A percentile compares a stretch with the other conserved stretches of the same genome.
Evolutionary conservation across 2,797 vertebrate genomes (phyloP).

Genomic region (Adelosebastes latens): DNA sequence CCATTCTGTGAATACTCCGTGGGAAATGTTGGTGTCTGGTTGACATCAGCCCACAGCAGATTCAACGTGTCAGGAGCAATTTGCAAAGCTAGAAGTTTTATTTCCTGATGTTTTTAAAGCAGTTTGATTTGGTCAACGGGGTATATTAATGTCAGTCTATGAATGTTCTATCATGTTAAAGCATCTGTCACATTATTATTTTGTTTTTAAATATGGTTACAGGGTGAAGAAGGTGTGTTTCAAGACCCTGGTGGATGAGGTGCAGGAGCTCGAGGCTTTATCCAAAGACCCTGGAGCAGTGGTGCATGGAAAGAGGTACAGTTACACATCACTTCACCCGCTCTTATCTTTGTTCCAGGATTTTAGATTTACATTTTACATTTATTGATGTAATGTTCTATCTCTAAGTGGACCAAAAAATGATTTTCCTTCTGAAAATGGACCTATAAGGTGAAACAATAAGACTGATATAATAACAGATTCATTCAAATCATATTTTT

Average conservation of each 20-base stretch:
- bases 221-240: conserved; percentile 93
- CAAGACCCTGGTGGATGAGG: conserved; percentile 98
- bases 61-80: conserved; percentile 26
- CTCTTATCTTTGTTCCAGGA: not conserved
- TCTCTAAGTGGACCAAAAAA: not conserved
- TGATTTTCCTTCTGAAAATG: not conserved
- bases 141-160: not conserved
- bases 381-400: not conserved
- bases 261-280: conserved; percentile 96
- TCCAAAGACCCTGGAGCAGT: conserved; percentile 96
- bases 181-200: not conserved
- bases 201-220: conserved; percentile 3
- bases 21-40: conserved; percentile 31
- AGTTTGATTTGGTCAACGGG: not conserved
- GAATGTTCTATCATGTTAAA: not conserved
- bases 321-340: not conserved
- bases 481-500: not conserved
- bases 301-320: conserved; percentile 95
- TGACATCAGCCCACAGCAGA: conserved; percentile 38
- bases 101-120: not conserved
- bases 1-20: conserved; percentile 11
- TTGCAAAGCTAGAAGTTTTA: conserved; percentile 12
- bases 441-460: not conserved
- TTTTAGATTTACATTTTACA: not conserved
- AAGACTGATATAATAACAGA: not conserved